phyloP scores from a whole-genome alignment of 2,888 invertebrate species.

The Rhorus exstirpatorius region DNA sequence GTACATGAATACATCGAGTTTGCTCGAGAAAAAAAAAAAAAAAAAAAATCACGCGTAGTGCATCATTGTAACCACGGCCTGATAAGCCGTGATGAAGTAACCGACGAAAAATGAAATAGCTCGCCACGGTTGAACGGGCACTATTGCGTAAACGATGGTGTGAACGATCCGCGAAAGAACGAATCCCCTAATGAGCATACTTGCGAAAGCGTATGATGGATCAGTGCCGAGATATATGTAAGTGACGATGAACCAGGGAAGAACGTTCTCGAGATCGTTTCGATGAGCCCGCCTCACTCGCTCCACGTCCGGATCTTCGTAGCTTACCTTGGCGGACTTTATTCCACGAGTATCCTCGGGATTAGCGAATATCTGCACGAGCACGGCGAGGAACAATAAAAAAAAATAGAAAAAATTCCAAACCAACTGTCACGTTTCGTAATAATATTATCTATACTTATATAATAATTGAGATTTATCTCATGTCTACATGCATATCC shows the following conservation, averaged over 20 bases:
- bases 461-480: too few relatives aligned
- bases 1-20: too few relatives aligned
- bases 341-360: constrained; percentile 74
- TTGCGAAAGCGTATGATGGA: constrained; percentile 86
- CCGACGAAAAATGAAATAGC: constrained; percentile 85
- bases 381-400: constrained; percentile 15
- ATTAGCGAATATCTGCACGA: constrained; percentile 78
- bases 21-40: not conserved
- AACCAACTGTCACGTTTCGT: not conserved
- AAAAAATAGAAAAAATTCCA: not conserved
- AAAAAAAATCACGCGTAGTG: constrained; percentile 17
- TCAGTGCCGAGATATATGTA: constrained; percentile 87
- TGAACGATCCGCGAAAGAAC: constrained; percentile 86
- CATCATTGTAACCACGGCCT: constrained; percentile 80
- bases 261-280: constrained; percentile 88
- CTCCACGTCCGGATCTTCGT: constrained; percentile 86
- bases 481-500: too few relatives aligned
- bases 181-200: constrained; percentile 86
- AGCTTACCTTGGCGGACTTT: constrained; percentile 67
- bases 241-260: constrained; percentile 87
- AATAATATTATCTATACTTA: not conserved
- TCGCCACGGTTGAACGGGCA: constrained; percentile 86
- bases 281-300: constrained; percentile 87
- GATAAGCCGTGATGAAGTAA: constrained; percentile 83
- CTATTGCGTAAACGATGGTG: constrained; percentile 87